Base-by-base conservation (phyloP, 2,113 vertebrate species). In the Butastur rufipennis region DNA sequence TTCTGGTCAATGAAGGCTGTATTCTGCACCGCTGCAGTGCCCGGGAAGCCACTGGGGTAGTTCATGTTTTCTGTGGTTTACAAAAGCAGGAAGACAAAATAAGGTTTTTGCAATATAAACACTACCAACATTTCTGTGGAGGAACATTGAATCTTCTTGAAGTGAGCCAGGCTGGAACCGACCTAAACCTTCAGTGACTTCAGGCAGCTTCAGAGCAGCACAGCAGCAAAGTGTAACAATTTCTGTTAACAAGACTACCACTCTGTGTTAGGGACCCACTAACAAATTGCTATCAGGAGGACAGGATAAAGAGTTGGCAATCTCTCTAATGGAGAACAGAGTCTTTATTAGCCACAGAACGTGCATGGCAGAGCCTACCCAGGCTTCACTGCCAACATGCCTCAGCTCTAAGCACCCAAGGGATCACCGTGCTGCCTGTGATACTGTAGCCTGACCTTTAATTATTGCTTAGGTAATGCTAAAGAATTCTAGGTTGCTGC, bases 31-130 rank as follows among this genome's bases (percentile, higher is more conserved):
- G 98, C 97, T 15, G 98, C 94, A 87, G 98, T 78, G 81, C 98
- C 98, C 2, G 98, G 96, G 88, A 98, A 98, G 87, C 98, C 97
- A 48, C 85, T 98, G 84, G 97, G 77, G 27, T 98, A 98, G 91
- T 98, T 98, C 98, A 98, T 97, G 86, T 98, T 98, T 97, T 98
- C 98, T 98, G 61, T 15, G 68, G 67, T 91, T 96, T 21, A 94
- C 31, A 85, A 93, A 95, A 85, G 42, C 70, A 23, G 14, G 29
- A 83, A 88, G 61, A 79, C 45, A 95, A 82, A 42, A 19, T 77
- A 59, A 56, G 58, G 34, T 55, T 89, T 92, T 79, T 71, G 53
- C 40, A 66, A 29, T 12, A 48, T 9, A 52, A 75, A 82, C 27
- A 3, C 19, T 29, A n/a, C 21, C 31, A 63, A 72, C 11, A 4